Conservation (phyloP, 1,140 invertebrate species). For the Heliconius hewitsoni region DNA sequence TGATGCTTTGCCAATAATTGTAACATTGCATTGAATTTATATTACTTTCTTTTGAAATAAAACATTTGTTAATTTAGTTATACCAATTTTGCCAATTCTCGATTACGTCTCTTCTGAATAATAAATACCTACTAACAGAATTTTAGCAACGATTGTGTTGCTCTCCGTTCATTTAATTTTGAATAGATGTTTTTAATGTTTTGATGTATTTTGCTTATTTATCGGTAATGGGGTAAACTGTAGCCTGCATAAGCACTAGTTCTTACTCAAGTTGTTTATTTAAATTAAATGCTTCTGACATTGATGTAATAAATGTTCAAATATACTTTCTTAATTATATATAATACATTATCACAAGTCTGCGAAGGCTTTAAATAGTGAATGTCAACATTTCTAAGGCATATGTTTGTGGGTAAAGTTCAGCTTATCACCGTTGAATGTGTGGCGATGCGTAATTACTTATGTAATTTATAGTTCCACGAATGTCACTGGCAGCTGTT, state of each 20-base stretch:
- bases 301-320: conserved; percentile 4
- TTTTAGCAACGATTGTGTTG: no score
- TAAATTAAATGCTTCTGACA: neutral
- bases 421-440: neutral
- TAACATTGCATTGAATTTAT: neutral
- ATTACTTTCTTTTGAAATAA: conserved; percentile 1
- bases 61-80: neutral
- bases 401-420: conserved; percentile 1
- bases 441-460: neutral
- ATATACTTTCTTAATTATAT: conserved; percentile 11
- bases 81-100: neutral
- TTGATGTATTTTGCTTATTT: neutral
- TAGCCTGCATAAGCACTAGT: neutral
- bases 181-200: neutral
- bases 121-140: neutral
- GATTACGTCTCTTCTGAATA: neutral
- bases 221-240: neutral
- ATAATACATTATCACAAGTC: neutral
- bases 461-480: neutral
- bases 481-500: neutral
- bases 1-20: conserved; percentile 25
- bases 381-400: conserved; percentile 5
- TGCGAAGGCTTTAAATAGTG: conserved; percentile 2
- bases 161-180: neutral
- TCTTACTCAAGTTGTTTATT: neutral